phyloP scores from a whole-genome alignment of 1,140 invertebrate genomes.

The Drosophila orosa region DNA sequence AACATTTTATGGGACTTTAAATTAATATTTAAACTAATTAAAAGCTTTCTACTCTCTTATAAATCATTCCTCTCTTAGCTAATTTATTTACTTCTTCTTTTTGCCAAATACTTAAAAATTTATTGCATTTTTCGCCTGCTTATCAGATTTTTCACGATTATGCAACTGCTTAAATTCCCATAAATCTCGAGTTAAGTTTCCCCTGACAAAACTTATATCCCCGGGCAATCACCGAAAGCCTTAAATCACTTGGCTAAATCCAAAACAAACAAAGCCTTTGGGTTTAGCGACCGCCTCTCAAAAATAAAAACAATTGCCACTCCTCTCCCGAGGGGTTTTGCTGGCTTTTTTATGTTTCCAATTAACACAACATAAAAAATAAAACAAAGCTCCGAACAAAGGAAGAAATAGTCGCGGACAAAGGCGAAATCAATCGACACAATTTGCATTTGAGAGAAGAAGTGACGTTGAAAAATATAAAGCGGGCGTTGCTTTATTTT shows the following conservation, averaged over 20 bases:
- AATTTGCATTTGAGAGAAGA: conserved; percentile 67
- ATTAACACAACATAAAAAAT: conserved; percentile 72
- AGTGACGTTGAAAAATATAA: conserved; percentile 54
- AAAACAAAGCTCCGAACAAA: conserved; percentile 55
- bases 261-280: conserved; percentile 25
- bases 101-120: neutral
- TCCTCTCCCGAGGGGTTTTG: conserved; percentile 28
- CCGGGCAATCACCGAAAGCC: conserved; percentile 6
- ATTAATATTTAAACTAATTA: neutral
- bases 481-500: conserved; percentile 49
- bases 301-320: conserved; percentile 15
- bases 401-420: conserved; percentile 37
- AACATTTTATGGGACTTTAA: no score
- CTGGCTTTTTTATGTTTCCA: conserved; percentile 31
- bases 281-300: conserved; percentile 2
- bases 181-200: conserved; percentile 3
- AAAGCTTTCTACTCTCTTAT: neutral
- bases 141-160: conserved; percentile 23
- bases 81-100: neutral
- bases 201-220: conserved; percentile 24
- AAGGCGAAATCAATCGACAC: conserved; percentile 39
- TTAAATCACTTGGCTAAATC: conserved; percentile 20
- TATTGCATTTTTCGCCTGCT: neutral
- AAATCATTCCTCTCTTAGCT: neutral
- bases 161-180: conserved; percentile 22